These are phyloP conservation scores for Drosophila micromelanica DNA, from an alignment of 1,140 invertebrate genomes.

Conservation along the genomic window DNA sequence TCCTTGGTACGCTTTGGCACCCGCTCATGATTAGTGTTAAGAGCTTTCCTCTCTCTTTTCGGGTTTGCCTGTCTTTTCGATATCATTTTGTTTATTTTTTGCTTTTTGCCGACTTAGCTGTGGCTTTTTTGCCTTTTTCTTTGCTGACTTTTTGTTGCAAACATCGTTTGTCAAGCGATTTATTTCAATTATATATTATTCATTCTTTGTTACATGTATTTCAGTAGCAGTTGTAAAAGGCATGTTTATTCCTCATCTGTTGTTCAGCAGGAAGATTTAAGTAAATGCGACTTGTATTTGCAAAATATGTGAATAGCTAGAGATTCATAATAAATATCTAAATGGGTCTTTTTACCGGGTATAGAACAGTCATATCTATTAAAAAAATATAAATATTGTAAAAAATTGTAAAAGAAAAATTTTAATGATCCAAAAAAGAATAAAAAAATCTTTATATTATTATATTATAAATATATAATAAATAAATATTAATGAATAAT, in stretches of 20 bases:
- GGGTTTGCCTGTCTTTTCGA: conserved; percentile 23
- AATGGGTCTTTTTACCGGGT: background rate
- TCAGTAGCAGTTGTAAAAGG: no score
- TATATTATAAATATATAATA: no score
- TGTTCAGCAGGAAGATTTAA: conserved; percentile 8
- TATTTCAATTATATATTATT: conserved; percentile 72
- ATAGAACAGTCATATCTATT: no score
- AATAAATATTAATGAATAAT: no score
- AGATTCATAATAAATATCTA: background rate
- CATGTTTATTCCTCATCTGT: background rate
- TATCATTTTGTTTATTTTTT: conserved; percentile 2
- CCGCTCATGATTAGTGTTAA: conserved; percentile 71
- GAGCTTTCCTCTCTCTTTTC: conserved; percentile 33
- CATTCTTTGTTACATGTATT: conserved; percentile 32
- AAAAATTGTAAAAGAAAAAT: no score
- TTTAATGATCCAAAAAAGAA: no score
- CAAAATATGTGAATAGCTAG: background rate
- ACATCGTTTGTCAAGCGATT: conserved; percentile 74
- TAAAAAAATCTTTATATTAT: no score
- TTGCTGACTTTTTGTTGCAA: conserved; percentile 20
- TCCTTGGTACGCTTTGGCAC: conserved; percentile 7
- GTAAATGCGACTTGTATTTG: conserved; percentile 2
- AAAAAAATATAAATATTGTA: no score
- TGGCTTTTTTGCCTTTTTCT: conserved; percentile 42
- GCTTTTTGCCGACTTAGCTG: conserved; percentile 28